A percentile compares a stretch with the other conserved stretches of the same genome.
Conservation (phyloP, 2,888 invertebrate genomes). For the Diaphora mendica region DNA sequence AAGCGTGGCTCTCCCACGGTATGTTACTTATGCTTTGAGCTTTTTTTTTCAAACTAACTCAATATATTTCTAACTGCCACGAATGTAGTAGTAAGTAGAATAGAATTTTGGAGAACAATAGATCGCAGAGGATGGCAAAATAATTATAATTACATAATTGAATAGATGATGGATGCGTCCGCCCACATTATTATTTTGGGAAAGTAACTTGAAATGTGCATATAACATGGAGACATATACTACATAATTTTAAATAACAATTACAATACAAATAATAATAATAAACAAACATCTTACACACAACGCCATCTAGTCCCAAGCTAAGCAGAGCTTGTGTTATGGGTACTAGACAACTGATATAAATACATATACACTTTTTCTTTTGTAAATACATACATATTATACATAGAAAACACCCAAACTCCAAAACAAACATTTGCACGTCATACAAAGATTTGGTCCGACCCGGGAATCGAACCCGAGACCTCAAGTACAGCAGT, state of each 20-base stretch:
- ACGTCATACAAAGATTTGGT: too few relatives aligned
- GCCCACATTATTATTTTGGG: conserved; percentile 56
- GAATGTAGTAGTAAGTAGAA: not conserved
- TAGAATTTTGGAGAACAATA: not conserved
- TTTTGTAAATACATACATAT: too few relatives aligned
- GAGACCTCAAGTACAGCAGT: too few relatives aligned
- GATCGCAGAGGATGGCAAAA: not conserved
- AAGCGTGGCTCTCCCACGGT: too few relatives aligned
- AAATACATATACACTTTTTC: too few relatives aligned
- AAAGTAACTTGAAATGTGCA: conserved; percentile 45
- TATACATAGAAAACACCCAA: too few relatives aligned
- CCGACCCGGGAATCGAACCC: too few relatives aligned
- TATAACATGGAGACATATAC: conserved; percentile 64
- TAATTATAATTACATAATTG: conserved; percentile 33
- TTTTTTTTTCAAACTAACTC: not conserved
- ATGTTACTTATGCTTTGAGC: not conserved
- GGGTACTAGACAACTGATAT: too few relatives aligned
- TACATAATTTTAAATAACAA: conserved; percentile 69
- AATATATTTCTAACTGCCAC: not conserved
- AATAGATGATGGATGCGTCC: conserved; percentile 37
- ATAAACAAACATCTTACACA: too few relatives aligned
- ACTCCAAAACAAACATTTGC: too few relatives aligned
- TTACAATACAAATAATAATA: conserved; percentile 35
- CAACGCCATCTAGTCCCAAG: too few relatives aligned
- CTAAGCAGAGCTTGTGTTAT: too few relatives aligned